Conservation (phyloP, 2,113 vertebrate genomes). For the Corydoras sp. region DNA sequence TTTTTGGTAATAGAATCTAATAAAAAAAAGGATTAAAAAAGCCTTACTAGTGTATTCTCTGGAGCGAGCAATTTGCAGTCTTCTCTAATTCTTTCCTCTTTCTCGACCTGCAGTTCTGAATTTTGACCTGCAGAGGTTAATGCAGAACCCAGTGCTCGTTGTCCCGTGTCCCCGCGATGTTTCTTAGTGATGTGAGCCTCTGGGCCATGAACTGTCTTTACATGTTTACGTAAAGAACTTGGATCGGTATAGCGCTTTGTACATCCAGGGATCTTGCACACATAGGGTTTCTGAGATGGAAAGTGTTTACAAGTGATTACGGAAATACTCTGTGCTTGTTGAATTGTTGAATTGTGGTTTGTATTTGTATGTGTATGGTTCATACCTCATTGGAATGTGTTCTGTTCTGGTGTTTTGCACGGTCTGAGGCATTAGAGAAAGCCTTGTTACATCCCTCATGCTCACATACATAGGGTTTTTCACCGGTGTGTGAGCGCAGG, state of each 20-base stretch:
- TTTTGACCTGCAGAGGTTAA: constrained; percentile 56
- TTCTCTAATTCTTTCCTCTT: constrained; percentile 75
- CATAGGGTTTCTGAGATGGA: constrained; percentile 77
- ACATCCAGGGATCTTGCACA: constrained; percentile 94
- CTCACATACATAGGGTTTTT: constrained; percentile 95
- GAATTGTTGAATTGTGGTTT: no score
- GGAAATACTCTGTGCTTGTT: not conserved
- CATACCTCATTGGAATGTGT: constrained; percentile 96
- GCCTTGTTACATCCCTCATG: constrained; percentile 96
- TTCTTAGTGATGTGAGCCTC: constrained; percentile 96
- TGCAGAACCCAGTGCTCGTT: constrained; percentile 57
- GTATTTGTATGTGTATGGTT: not conserved
- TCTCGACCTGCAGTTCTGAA: constrained; percentile 77
- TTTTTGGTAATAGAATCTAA: not conserved
- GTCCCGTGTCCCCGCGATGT: constrained; percentile 80
- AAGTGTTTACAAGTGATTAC: not conserved
- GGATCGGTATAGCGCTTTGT: constrained; percentile 96
- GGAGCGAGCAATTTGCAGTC: constrained; percentile 82
- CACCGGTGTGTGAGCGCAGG: constrained; percentile 89
- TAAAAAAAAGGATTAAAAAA: not conserved
- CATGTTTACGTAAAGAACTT: constrained; percentile 90
- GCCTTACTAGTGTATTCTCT: constrained; percentile 75
- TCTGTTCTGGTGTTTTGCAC: constrained; percentile 94
- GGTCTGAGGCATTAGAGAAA: constrained; percentile 93
- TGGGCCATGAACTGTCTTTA: constrained; percentile 92